Evolutionary conservation across 2,797 vertebrate genomes (phyloP).

Genomic region (Scyliorhinus canicula): DNA sequence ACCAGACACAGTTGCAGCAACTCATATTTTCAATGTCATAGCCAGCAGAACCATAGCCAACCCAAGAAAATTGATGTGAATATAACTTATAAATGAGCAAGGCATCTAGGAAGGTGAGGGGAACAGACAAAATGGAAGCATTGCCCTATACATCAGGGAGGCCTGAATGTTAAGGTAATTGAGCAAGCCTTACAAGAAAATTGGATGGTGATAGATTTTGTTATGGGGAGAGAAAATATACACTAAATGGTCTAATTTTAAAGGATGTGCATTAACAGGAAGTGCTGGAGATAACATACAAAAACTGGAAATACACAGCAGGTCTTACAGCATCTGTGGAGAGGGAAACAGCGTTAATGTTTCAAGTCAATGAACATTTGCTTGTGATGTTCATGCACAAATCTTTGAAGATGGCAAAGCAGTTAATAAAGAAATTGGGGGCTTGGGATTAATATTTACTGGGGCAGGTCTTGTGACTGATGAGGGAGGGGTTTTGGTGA

Average conservation of each 20-base stretch:
- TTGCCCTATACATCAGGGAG: not conserved
- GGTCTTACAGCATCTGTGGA: no score
- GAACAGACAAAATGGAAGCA: not conserved
- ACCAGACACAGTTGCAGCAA: not conserved
- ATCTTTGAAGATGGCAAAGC: no score
- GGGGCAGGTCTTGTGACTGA: no score
- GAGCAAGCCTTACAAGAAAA: not conserved
- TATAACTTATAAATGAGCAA: not conserved
- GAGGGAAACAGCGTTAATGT: no score
- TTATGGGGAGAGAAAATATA: not conserved
- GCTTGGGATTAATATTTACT: not conserved
- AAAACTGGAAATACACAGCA: no score
- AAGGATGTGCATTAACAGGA: not conserved
- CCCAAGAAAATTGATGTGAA: not conserved
- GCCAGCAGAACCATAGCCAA: not conserved
- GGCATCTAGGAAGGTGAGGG: not conserved
- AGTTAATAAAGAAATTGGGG: no score
- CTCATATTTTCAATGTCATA: not conserved
- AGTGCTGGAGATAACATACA: not conserved
- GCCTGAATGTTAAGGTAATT: not conserved
- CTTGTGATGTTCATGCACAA: no score
- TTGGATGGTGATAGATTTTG: not conserved
- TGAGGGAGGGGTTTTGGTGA: not conserved
- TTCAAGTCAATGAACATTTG: no score
- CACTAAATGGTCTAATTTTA: not conserved